These are phyloP conservation scores for Albula glossodonta DNA, from an alignment of 2,113 vertebrate species.

Conservation along the genomic window DNA sequence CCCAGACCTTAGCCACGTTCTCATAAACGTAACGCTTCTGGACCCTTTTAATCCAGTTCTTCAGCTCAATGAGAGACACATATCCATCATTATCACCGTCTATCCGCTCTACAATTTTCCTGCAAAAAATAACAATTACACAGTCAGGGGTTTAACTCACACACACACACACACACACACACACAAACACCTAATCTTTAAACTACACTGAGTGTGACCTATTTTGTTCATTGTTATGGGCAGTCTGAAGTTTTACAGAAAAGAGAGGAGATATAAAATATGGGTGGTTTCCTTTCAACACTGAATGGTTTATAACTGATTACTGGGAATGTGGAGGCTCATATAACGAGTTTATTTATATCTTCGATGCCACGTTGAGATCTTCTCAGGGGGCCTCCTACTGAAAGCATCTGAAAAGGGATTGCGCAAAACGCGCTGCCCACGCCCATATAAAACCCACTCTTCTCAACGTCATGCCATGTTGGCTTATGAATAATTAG, in stretches of 20 bases:
- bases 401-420: slow-evolving; percentile 36
- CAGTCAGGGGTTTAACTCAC: background rate
- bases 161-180: background rate
- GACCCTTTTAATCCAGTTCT: slow-evolving; percentile 92
- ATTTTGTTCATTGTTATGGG: background rate
- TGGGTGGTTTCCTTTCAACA: background rate
- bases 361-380: slow-evolving; percentile 69
- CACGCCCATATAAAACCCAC: slow-evolving; percentile 39
- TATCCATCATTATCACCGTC: slow-evolving; percentile 81
- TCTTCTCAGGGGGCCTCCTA: slow-evolving; percentile 62
- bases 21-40: slow-evolving; percentile 98
- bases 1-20: slow-evolving; percentile 94
- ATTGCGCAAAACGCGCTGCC: background rate
- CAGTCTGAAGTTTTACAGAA: background rate
- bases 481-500: too few relatives aligned
- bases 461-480: slow-evolving; percentile 44
- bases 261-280: background rate
- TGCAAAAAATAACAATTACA: slow-evolving; percentile 52
- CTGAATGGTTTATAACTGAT: background rate
- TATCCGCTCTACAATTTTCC: slow-evolving; percentile 92
- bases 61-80: slow-evolving; percentile 85
- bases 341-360: slow-evolving; percentile 52
- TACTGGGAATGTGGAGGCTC: slow-evolving; percentile 28
- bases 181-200: background rate
- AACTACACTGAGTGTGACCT: background rate